Base-by-base conservation (phyloP, 2,888 invertebrate genomes). In the Drosophila barbarae region DNA sequence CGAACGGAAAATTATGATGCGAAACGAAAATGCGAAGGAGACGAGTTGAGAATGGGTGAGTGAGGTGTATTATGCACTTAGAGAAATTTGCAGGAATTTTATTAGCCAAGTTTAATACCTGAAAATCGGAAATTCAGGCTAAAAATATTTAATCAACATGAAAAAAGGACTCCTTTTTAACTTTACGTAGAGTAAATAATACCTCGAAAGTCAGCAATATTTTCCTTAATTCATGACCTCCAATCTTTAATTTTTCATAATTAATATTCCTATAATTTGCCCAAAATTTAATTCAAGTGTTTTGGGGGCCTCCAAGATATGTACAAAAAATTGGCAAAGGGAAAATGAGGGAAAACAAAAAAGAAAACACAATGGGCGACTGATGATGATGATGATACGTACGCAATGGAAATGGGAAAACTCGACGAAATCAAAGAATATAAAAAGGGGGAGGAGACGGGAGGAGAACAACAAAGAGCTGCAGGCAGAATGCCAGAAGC, bases 1-100 rank as follows among this genome's bases (percentile, higher is more conserved):
- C 53, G 60, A 69, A 68, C 63, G 71, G 59, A 71, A 85, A 82
- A 76, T 85, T 85, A 83, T 83, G 83, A 83, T 70, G 84, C 85
- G 83, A 84, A 83, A 85, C 86, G 76, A 79, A 74, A 85, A 76
- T 68, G 70, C 58, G 69, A 61, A 69, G 59, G 67, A 75, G 69
- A 47, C 67, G 65, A 82, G 74, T 47, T 51, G 39, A 59, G 79
- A 79, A 73, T 75, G 69, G 70, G 66, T 75, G 84, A 76, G 57
- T 30, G 70, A 73, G 69, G 63, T 70, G 51, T 56, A 52, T 35
- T 35, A 42, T 42, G 38, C 12, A 30, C 23, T 23, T 0, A 18
- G 6, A n/a, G 8, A 10, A 39, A 39, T 13, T 39, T 21, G 2
- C 1, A 1, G 6, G 8, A 7, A 1, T 28, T 28, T 10, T 3